Conservation (phyloP, 2,888 invertebrate genomes). For the Himalopsyche anomala region DNA sequence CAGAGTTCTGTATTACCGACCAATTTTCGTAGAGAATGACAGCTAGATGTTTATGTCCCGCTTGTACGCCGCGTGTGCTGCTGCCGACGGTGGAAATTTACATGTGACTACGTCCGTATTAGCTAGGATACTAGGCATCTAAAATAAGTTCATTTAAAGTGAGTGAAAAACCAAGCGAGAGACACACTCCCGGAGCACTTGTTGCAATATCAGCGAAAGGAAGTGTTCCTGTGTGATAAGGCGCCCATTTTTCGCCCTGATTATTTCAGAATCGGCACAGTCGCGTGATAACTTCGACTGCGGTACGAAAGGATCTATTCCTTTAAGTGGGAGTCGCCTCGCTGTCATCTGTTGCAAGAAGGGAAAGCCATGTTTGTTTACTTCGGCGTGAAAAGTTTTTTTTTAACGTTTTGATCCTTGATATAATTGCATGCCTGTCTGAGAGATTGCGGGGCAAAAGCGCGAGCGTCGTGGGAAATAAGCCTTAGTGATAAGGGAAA, state of each 20-base stretch:
- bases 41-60: slow-evolving; percentile 65
- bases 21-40: slow-evolving; percentile 68
- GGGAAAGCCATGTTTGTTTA: slow-evolving; percentile 61
- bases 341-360: slow-evolving; percentile 59
- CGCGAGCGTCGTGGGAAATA: slow-evolving; percentile 1
- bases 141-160: slow-evolving; percentile 4
- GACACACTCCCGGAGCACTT: slow-evolving; percentile 35
- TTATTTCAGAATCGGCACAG: slow-evolving; percentile 27
- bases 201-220: slow-evolving; percentile 24
- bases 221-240: neutral
- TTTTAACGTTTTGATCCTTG: slow-evolving; percentile 14
- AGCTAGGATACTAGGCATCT: neutral
- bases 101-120: slow-evolving; percentile 52
- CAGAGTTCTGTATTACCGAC: slow-evolving; percentile 73
- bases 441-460: neutral
- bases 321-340: slow-evolving; percentile 49
- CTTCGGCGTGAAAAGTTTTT: slow-evolving; percentile 43
- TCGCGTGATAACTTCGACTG: neutral
- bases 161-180: slow-evolving; percentile 39
- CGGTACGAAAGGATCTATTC: slow-evolving; percentile 27
- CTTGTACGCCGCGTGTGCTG: slow-evolving; percentile 55
- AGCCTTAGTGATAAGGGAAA: neutral
- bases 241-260: neutral
- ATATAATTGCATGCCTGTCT: neutral
- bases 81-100: slow-evolving; percentile 52